Base-by-base conservation (phyloP, 2,888 invertebrate species). In the Nephrotoma flavescens region DNA sequence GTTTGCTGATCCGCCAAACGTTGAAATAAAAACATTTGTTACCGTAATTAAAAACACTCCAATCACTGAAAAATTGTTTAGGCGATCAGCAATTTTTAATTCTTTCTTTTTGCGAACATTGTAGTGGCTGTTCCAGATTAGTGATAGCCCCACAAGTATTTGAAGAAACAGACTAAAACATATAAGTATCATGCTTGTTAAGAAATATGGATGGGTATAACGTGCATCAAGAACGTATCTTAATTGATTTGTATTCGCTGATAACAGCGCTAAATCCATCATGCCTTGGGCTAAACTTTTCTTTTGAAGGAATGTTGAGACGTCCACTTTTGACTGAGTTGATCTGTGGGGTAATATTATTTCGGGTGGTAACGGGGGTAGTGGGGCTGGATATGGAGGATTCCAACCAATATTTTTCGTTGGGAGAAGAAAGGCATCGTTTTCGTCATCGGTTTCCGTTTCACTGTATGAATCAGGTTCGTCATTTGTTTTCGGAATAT, bases 1-100 rank as follows among this genome's bases (percentile, higher is more conserved):
- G 12, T 12, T 84, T 12, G 47, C 19, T 11, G 86, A 86, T 45
- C 86, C 96, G 71, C 97, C 97, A 92, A 98, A 97, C 0, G 97
- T 95, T 0, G 97, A 95, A 89, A 97, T 96, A 90, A 98, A 96
- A 42, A 98, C 96, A 89, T 98, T 98, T 12, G 97, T 94, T 86
- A 97, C 94, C 6, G 97, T 97, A 86, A 98, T 94, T 86, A 97
- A 92, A 91, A 98, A 98, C 88, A 97, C 94, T 85, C 96, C 96
- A 87, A 96, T 93, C 0, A 97, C 94, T 0, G 97, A 96, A 90
- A 95, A 94, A 91, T 97, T 97, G 91, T 96, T 97, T 88, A 97
- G 94, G 90, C 93, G 94, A 90, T 97, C 95, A 0, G 97, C 97
- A 87, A 94, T 94, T 90, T 94, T 94, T 89, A 95, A 94, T 89